phyloP scores from a whole-genome alignment of 2,113 vertebrate genomes.

The Polyodon spathula region DNA sequence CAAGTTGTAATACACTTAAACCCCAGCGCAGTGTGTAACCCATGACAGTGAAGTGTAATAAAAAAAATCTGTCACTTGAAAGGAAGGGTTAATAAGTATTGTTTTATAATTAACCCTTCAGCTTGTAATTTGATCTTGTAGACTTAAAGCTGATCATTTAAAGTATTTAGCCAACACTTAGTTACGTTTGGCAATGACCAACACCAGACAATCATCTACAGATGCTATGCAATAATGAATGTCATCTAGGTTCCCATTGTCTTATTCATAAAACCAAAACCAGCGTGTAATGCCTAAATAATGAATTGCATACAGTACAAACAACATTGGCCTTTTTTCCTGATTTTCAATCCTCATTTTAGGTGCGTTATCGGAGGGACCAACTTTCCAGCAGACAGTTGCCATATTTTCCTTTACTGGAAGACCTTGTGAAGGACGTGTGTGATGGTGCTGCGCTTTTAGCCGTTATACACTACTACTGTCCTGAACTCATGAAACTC shows the following conservation, averaged over 20 bases:
- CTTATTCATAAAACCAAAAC: background rate
- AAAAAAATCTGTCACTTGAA: background rate
- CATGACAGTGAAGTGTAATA: no score
- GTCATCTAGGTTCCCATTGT: no score
- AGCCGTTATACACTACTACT: conserved; percentile 86
- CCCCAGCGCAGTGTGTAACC: no score
- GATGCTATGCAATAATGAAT: no score
- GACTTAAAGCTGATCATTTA: background rate
- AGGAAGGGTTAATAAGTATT: background rate
- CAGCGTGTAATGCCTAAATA: background rate
- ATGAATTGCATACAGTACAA: background rate
- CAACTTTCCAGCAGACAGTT: conserved; percentile 70
- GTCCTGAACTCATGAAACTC: conserved; percentile 81
- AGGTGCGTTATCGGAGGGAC: conserved; percentile 92
- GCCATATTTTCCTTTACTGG: conserved; percentile 78
- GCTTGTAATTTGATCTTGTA: background rate
- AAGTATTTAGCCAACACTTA: background rate
- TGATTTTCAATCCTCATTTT: conserved; percentile 12
- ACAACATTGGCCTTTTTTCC: background rate
- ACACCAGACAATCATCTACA: no score
- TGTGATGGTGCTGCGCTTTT: conserved; percentile 79
- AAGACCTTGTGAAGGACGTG: conserved; percentile 80
- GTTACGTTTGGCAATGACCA: background rate
- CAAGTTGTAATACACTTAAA: conserved; percentile 3
- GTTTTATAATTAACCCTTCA: no score